phyloP scores from a whole-genome alignment of 1,140 invertebrate species.

The Bombus terrestris region DNA sequence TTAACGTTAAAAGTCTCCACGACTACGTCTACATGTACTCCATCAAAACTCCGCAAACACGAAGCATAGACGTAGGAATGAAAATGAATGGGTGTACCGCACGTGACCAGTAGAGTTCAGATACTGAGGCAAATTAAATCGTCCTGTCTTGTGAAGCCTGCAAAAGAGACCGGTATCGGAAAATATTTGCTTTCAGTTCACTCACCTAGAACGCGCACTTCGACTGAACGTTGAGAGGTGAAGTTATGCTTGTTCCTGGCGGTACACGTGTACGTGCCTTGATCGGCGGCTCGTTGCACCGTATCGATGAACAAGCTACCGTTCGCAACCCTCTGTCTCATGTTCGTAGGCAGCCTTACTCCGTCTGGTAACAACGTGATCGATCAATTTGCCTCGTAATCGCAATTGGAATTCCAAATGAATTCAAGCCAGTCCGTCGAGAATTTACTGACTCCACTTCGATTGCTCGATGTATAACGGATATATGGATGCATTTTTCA shows the following conservation, averaged over 20 bases:
- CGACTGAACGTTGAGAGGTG: slow-evolving; percentile 83
- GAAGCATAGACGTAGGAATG: neutral
- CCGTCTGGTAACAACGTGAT: slow-evolving; percentile 81
- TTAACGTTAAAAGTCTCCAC: neutral
- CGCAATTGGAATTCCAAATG: neutral
- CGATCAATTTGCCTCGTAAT: neutral
- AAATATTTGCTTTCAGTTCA: slow-evolving; percentile 48
- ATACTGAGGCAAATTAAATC: slow-evolving; percentile 10
- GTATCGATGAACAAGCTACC: slow-evolving; percentile 86
- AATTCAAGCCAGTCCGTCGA: neutral
- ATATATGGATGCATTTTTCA: neutral
- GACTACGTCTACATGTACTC: neutral
- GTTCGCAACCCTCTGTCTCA: slow-evolving; percentile 87
- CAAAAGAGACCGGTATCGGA: slow-evolving; percentile 27
- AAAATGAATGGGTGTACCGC: neutral
- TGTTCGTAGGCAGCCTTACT: slow-evolving; percentile 86
- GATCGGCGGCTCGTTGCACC: slow-evolving; percentile 86
- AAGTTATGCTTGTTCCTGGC: slow-evolving; percentile 86
- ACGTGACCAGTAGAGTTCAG: slow-evolving; percentile 16
- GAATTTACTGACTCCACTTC: neutral
- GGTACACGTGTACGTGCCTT: slow-evolving; percentile 87
- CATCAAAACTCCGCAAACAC: neutral
- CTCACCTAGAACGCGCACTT: slow-evolving; percentile 85
- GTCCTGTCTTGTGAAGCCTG: slow-evolving; percentile 23
- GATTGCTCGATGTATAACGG: neutral